Conservation (phyloP, 2,888 invertebrate genomes). For the Cecidostiba fungosa region DNA sequence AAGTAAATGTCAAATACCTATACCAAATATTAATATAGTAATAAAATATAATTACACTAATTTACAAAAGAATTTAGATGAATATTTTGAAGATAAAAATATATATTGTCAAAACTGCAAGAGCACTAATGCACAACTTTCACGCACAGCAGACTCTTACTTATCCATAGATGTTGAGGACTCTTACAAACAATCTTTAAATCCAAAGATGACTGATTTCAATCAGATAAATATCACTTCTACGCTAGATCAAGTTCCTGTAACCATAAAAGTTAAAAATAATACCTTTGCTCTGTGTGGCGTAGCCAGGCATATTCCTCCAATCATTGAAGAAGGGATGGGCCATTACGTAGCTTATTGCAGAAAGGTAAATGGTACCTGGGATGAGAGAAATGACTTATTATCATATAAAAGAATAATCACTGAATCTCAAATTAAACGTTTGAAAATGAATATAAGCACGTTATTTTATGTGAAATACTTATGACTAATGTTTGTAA, state of each 20-base stretch:
- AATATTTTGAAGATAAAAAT: not conserved
- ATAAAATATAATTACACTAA: not conserved
- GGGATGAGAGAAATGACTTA: constrained; percentile 27
- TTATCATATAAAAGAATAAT: not conserved
- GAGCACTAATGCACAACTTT: not conserved
- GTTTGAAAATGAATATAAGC: constrained; percentile 14
- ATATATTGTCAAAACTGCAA: not conserved
- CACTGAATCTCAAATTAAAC: not conserved
- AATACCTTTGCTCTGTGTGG: constrained; percentile 30
- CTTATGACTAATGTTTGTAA: too few species aligned
- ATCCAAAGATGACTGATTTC: too few species aligned
- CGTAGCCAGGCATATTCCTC: not conserved
- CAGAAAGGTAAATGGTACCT: not conserved
- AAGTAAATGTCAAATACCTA: not conserved
- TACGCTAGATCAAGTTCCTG: constrained; percentile 23
- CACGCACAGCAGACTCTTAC: not conserved
- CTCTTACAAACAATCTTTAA: too few species aligned
- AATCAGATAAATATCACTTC: not conserved
- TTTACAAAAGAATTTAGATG: not conserved
- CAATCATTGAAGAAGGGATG: not conserved
- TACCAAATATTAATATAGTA: not conserved
- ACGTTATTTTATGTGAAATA: constrained; percentile 20
- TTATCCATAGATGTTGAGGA: not conserved
- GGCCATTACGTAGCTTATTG: constrained; percentile 33
- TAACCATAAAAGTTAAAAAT: not conserved